A percentile compares a stretch with the other conserved stretches of the same genome.
Conservation (phyloP, 2,888 invertebrate genomes). For the Cantharis nigra region DNA sequence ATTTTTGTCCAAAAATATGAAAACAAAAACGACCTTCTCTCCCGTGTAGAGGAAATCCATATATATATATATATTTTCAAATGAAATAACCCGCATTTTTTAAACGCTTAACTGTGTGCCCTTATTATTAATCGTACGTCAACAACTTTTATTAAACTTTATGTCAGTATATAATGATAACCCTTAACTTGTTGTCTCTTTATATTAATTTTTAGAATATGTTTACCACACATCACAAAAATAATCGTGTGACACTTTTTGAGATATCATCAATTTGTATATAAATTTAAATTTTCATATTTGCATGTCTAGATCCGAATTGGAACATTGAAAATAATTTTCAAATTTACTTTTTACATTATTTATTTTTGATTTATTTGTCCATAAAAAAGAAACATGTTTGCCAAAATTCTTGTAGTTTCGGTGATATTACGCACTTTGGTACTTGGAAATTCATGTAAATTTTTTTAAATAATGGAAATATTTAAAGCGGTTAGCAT, state of each 20-base stretch:
- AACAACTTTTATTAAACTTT: background rate
- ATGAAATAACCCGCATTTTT: background rate
- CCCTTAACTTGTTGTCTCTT: background rate
- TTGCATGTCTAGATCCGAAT: background rate
- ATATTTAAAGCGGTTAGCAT: background rate
- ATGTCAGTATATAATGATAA: background rate
- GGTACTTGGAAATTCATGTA: background rate
- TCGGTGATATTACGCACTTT: background rate
- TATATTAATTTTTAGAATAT: background rate
- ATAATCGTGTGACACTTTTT: background rate
- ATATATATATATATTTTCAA: background rate
- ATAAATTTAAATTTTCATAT: constrained; percentile 8
- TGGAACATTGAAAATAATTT: background rate
- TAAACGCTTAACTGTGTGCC: background rate
- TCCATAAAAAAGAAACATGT: no score
- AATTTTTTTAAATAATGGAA: background rate
- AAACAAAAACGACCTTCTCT: background rate
- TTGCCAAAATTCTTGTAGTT: no score
- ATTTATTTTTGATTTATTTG: background rate
- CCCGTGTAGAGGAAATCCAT: background rate
- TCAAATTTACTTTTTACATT: background rate
- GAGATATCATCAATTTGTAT: constrained; percentile 10
- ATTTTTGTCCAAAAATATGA: background rate
- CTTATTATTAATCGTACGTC: background rate
- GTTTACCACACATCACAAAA: background rate